These are phyloP conservation scores for Drosophila nigricruria DNA, from an alignment of 2,888 invertebrate species.

Conservation along the genomic window DNA sequence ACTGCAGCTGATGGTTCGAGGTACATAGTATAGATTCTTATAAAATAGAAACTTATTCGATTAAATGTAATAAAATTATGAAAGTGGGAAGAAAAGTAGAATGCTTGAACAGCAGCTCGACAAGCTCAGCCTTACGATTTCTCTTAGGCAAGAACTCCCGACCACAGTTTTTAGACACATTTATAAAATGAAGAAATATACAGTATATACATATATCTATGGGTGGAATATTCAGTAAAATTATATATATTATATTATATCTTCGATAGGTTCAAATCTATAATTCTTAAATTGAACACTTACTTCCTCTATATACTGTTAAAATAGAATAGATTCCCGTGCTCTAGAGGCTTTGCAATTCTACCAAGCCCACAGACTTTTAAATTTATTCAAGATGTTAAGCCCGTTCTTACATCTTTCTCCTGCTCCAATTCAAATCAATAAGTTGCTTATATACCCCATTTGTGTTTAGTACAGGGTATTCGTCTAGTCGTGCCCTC, in stretches of 20 bases:
- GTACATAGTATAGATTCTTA: not conserved
- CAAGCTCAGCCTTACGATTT: not conserved
- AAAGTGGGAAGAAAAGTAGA: not conserved
- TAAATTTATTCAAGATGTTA: too few relatives aligned
- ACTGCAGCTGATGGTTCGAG: rapidly evolving
- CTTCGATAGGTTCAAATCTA: too few relatives aligned
- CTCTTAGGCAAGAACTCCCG: not conserved
- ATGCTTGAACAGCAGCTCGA: not conserved
- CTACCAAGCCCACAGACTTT: too few relatives aligned
- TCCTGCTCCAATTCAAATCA: not conserved
- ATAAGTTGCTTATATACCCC: not conserved
- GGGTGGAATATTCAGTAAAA: not conserved
- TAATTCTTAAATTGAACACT: too few relatives aligned
- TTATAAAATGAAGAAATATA: too few relatives aligned
- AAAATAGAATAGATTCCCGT: too few relatives aligned
- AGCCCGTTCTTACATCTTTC: too few relatives aligned
- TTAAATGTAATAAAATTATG: too few relatives aligned
- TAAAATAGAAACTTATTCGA: too few relatives aligned
- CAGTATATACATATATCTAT: not conserved
- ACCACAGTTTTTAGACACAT: too few relatives aligned
- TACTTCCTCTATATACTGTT: too few relatives aligned
- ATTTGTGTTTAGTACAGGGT: not conserved
- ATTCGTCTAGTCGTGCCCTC: not conserved
- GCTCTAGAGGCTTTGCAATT: too few relatives aligned
- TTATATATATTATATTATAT: not conserved